phyloP scores from a whole-genome alignment of 2,797 vertebrate species.

The Semaprochilodus insignis region DNA sequence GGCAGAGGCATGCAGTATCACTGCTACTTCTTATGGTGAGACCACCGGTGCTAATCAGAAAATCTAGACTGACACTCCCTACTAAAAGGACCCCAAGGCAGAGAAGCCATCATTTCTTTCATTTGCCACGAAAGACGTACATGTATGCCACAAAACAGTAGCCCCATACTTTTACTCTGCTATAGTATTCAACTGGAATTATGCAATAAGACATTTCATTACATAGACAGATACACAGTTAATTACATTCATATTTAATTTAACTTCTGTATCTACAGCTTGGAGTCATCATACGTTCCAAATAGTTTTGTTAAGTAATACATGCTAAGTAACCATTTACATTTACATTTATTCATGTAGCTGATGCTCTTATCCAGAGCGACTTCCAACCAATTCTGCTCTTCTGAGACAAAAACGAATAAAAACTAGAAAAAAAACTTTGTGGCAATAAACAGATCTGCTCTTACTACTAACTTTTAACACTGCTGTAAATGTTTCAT shows the following conservation, averaged over 20 bases:
- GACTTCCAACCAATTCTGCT: no score
- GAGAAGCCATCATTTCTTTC: neutral
- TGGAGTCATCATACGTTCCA: neutral
- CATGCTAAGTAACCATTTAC: no score
- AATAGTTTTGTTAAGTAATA: neutral
- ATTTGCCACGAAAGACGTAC: neutral
- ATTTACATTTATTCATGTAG: no score
- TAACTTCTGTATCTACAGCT: neutral
- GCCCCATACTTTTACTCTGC: neutral
- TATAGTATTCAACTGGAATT: neutral
- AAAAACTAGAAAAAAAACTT: no score
- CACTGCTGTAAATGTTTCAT: no score
- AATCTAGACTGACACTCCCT: neutral
- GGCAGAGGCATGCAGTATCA: slow-evolving; percentile 16
- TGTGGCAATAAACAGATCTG: no score
- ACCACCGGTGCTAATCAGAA: neutral
- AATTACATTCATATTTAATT: neutral
- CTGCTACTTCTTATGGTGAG: neutral
- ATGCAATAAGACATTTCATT: neutral
- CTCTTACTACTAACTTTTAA: no score
- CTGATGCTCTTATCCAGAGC: no score
- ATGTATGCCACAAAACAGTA: neutral
- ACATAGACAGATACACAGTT: neutral
- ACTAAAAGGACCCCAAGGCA: neutral
- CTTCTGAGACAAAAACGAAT: no score